These are phyloP conservation scores for Cordilura impudica DNA, from an alignment of 2,888 invertebrate species.

Conservation along the genomic window DNA sequence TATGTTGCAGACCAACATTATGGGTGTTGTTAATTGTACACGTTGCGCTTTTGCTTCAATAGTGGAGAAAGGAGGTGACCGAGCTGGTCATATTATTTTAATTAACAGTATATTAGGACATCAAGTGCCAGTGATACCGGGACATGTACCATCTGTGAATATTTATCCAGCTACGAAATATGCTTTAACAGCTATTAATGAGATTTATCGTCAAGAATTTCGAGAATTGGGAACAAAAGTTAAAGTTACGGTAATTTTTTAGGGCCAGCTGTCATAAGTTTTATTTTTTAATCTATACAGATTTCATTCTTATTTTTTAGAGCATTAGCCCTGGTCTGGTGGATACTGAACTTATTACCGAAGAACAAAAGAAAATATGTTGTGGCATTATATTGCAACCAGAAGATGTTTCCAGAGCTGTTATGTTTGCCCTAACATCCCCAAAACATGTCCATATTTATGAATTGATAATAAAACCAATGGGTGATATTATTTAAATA, in stretches of 20 bases:
- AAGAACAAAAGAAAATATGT: conserved; percentile 73
- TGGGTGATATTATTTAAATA: conserved; percentile 64
- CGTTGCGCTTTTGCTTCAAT: conserved; percentile 78
- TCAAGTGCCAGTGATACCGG: conserved; percentile 63
- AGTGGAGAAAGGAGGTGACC: conserved; percentile 67
- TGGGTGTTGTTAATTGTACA: conserved; percentile 77
- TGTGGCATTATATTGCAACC: conserved; percentile 78
- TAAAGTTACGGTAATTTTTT: conserved; percentile 75
- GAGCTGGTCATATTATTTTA: conserved; percentile 77
- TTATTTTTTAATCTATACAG: no score
- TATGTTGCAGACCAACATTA: conserved; percentile 78
- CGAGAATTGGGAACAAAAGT: conserved; percentile 76
- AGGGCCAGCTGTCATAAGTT: not conserved
- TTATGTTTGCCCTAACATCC: conserved; percentile 81
- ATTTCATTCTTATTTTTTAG: conserved; percentile 75
- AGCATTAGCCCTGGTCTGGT: conserved; percentile 83
- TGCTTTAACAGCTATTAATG: conserved; percentile 81
- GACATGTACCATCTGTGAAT: conserved; percentile 63
- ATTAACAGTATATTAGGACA: conserved; percentile 74
- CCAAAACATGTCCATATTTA: conserved; percentile 81
- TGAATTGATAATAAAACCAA: conserved; percentile 62
- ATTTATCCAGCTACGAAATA: conserved; percentile 81
- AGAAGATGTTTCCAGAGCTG: conserved; percentile 82
- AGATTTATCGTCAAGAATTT: conserved; percentile 81
- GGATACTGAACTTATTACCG: conserved; percentile 79